phyloP scores from a whole-genome alignment of 2,797 vertebrate species.

The Poecile montanus region DNA sequence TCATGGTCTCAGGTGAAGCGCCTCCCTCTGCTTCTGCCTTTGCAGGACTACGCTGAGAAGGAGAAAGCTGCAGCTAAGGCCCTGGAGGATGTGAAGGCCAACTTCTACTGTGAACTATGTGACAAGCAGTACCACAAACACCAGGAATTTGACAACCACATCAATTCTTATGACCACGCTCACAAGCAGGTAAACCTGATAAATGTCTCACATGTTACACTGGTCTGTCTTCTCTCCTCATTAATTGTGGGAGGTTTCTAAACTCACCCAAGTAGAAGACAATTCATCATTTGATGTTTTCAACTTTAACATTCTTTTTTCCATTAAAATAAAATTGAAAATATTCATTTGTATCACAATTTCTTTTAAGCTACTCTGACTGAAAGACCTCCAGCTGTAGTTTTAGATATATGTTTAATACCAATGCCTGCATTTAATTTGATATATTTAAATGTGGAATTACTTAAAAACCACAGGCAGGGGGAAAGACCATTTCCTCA shows the following conservation, averaged over 20 bases:
- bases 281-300: background rate
- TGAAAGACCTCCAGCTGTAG: background rate
- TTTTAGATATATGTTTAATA: background rate
- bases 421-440: background rate
- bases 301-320: background rate
- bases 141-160: slow-evolving; percentile 99
- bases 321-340: background rate
- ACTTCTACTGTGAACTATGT: slow-evolving; percentile 97
- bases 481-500: background rate
- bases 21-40: slow-evolving; percentile 47
- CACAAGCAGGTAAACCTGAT: slow-evolving; percentile 91
- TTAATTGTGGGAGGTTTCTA: background rate
- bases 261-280: background rate
- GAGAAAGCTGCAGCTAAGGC: slow-evolving; percentile 88
- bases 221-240: background rate
- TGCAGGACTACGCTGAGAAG: slow-evolving; percentile 88
- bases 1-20: background rate
- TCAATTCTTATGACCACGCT: slow-evolving; percentile 97
- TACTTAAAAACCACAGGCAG: background rate
- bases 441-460: background rate
- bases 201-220: background rate
- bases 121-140: slow-evolving; percentile 98
- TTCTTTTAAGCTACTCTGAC: background rate
- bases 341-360: background rate
- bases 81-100: slow-evolving; percentile 90